Evolutionary conservation across 2,888 invertebrate species (phyloP).

Genomic region (Diogma glabrata): DNA sequence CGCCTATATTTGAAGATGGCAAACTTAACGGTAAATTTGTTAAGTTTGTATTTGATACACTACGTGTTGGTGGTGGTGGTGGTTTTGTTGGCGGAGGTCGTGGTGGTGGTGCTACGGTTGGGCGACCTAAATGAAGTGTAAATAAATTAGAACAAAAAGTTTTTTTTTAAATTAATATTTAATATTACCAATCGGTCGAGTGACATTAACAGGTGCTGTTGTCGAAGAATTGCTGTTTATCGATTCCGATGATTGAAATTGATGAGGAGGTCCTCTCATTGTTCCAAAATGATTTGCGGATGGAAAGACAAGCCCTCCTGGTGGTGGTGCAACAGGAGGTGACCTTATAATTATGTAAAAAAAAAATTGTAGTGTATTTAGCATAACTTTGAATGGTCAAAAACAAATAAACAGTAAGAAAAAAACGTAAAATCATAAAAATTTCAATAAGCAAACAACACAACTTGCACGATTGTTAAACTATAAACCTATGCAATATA

Average conservation of each 20-base stretch:
- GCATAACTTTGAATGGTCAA: no score
- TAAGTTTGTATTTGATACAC: constrained; percentile 34
- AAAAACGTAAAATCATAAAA: no score
- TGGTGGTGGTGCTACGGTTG: constrained; percentile 29
- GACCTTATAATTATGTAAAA: no score
- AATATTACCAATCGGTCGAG: not conserved
- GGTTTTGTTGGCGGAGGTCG: constrained; percentile 33
- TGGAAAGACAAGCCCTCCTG: constrained; percentile 28
- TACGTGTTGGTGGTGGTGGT: constrained; percentile 36
- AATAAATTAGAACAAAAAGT: constrained; percentile 6
- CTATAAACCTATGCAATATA: no score
- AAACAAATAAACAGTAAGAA: no score
- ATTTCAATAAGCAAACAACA: no score
- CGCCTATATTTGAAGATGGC: constrained; percentile 23
- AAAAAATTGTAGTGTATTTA: no score
- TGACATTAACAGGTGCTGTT: no score
- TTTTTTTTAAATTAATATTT: not conserved
- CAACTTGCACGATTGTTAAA: no score
- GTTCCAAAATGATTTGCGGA: constrained; percentile 35
- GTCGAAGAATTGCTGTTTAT: constrained; percentile 20
- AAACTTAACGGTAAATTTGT: constrained; percentile 27
- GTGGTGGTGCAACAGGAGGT: constrained; percentile 31
- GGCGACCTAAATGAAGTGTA: constrained; percentile 32
- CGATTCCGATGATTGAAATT: constrained; percentile 30
- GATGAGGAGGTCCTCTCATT: constrained; percentile 30